phyloP scores from a whole-genome alignment of 1,140 invertebrate species.

The Trissolcus basalis region DNA sequence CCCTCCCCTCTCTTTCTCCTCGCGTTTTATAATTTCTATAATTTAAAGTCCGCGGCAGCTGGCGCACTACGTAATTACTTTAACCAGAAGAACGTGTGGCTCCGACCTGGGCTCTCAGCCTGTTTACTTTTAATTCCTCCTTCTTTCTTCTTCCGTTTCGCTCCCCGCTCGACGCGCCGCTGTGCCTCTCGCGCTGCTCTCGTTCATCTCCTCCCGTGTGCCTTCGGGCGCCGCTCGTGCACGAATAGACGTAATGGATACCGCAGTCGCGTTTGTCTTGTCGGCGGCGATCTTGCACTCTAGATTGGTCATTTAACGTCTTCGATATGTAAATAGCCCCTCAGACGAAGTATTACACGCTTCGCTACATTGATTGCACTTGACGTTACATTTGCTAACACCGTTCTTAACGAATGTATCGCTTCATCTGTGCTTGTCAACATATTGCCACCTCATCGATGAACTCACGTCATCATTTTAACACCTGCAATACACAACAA shows the following conservation, averaged over 20 bases:
- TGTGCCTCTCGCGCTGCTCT: neutral
- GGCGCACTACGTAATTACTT: conserved; percentile 75
- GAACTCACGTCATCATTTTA: too few relatives aligned
- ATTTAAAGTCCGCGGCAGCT: conserved; percentile 76
- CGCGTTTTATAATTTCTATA: conserved; percentile 76
- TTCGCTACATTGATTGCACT: conserved; percentile 40
- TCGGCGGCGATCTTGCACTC: conserved; percentile 11
- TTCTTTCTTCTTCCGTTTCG: conserved; percentile 49
- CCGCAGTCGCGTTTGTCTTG: conserved; percentile 32
- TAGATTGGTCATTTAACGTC: conserved; percentile 38
- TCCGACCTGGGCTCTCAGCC: conserved; percentile 64
- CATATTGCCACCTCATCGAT: too few relatives aligned
- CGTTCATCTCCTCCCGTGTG: neutral
- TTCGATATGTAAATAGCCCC: conserved; percentile 44
- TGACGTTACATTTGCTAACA: conserved; percentile 42
- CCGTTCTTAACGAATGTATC: conserved; percentile 20
- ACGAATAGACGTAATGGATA: conserved; percentile 15
- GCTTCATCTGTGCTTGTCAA: conserved; percentile 2
- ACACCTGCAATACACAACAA: too few relatives aligned
- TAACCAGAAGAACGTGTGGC: conserved; percentile 75
- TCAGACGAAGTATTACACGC: conserved; percentile 30
- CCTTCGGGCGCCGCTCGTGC: conserved; percentile 9
- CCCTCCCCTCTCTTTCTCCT: conserved; percentile 55
- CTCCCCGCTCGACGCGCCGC: conserved; percentile 23
- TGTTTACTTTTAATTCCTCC: conserved; percentile 74